Evolutionary conservation across 2,797 vertebrate species (phyloP).

Genomic region (Limosa lapponica): DNA sequence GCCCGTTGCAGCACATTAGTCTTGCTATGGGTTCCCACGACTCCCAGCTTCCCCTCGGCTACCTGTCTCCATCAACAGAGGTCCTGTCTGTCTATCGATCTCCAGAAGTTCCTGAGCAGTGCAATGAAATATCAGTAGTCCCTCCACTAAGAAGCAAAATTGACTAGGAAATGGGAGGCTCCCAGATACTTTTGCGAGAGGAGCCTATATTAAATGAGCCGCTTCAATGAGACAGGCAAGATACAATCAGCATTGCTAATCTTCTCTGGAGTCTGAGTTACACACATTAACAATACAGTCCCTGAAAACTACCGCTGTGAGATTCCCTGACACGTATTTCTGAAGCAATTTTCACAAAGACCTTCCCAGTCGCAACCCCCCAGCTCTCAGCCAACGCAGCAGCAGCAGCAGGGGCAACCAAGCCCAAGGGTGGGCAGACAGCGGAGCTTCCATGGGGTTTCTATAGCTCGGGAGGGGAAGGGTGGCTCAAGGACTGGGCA

Average conservation of each 20-base stretch:
- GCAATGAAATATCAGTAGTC: not conserved
- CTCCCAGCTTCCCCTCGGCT: not conserved
- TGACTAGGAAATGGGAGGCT: not conserved
- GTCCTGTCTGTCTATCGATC: not conserved
- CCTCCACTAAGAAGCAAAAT: not conserved
- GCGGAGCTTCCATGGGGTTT: accelerated
- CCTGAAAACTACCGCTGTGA: not conserved
- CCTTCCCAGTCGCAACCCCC: not conserved
- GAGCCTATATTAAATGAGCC: not conserved
- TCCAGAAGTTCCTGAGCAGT: not conserved
- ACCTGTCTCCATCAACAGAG: not conserved
- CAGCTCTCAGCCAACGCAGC: not conserved
- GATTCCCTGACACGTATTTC: not conserved
- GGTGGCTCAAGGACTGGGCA: not conserved
- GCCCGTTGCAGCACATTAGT: not conserved
- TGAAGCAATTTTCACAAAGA: not conserved
- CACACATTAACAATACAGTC: not conserved
- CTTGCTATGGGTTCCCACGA: not conserved
- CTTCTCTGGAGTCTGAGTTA: not conserved
- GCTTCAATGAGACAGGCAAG: not conserved
- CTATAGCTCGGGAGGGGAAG: too few species aligned
- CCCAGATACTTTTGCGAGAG: not conserved
- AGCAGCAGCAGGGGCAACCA: too few species aligned
- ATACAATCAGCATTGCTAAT: not conserved
- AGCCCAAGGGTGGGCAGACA: too few species aligned